Conservation (phyloP, 2,113 vertebrate genomes). For the Prinia subflava region DNA sequence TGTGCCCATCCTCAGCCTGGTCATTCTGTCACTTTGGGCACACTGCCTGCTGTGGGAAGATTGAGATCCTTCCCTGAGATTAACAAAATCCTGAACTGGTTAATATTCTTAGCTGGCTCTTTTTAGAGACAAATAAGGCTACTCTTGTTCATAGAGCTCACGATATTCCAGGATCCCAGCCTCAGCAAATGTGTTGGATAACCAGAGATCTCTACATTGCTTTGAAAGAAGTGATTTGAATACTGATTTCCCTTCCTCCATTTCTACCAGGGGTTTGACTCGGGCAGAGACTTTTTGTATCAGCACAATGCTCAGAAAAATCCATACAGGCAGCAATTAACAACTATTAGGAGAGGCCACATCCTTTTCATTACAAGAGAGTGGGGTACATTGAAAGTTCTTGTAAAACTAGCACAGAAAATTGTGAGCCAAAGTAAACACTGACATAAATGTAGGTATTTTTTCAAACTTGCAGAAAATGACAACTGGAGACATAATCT, state of each 20-base stretch:
- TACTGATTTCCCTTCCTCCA: not conserved
- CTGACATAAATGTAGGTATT: not conserved
- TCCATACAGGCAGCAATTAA: not conserved
- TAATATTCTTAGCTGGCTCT: not conserved
- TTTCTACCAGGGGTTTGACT: not conserved
- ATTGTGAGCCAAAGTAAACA: not conserved
- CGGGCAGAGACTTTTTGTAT: not conserved
- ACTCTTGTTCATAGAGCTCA: not conserved
- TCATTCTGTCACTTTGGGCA: not conserved
- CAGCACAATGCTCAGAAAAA: not conserved
- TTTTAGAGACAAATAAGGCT: not conserved
- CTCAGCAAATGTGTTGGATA: not conserved
- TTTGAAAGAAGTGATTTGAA: not conserved
- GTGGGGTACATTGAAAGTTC: not conserved
- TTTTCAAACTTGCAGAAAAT: not conserved
- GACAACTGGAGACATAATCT: not conserved
- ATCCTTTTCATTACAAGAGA: not conserved
- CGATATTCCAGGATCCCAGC: not conserved
- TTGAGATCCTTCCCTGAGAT: not conserved
- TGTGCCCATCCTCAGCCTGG: not conserved
- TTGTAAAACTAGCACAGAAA: not conserved
- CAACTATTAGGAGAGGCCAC: not conserved
- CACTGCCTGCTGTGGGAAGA: not conserved
- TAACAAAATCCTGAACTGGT: not conserved
- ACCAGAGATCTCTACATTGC: not conserved